Evolutionary conservation across 2,888 invertebrate species (phyloP).

Genomic region (Drosophila longiperda): DNA sequence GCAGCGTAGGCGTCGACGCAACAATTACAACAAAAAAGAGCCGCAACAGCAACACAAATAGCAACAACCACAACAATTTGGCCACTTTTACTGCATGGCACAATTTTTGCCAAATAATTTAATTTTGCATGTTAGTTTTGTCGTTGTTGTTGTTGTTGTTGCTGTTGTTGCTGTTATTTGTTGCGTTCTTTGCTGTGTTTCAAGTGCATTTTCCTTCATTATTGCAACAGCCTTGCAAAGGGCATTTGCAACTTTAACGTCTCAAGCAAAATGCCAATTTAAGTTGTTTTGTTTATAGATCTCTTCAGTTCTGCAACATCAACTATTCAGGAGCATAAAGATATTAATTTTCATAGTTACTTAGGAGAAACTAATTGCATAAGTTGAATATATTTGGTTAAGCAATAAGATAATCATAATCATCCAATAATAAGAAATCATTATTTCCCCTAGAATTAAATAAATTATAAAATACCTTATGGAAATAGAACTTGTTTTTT

Average conservation of each 20-base stretch:
- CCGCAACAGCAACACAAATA: conserved; percentile 12
- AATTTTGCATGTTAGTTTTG: conserved; percentile 52
- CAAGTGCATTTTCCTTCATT: conserved; percentile 8
- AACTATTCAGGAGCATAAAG: background rate
- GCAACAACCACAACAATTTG: conserved; percentile 25
- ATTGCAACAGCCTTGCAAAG: conserved; percentile 8
- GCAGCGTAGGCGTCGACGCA: conserved; percentile 68
- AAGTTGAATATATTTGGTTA: background rate
- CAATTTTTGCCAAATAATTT: conserved; percentile 61
- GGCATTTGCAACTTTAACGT: conserved; percentile 7
- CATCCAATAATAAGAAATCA: background rate
- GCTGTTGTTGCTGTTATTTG: conserved; percentile 14
- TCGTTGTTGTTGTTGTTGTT: conserved; percentile 22
- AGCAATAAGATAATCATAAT: background rate
- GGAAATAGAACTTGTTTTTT: background rate
- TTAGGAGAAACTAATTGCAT: background rate
- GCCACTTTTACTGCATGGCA: conserved; percentile 64
- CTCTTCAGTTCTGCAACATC: background rate
- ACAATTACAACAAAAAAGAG: conserved; percentile 62
- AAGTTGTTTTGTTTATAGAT: background rate
- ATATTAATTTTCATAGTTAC: background rate
- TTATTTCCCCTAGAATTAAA: background rate
- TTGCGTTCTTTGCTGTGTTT: conserved; percentile 33
- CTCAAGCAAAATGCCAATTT: conserved; percentile 8
- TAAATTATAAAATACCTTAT: background rate